Evolutionary conservation across 2,888 invertebrate genomes (phyloP), one percentile per base, ranked within the genome.

Genomic region (Lasioglossum morio): DNA sequence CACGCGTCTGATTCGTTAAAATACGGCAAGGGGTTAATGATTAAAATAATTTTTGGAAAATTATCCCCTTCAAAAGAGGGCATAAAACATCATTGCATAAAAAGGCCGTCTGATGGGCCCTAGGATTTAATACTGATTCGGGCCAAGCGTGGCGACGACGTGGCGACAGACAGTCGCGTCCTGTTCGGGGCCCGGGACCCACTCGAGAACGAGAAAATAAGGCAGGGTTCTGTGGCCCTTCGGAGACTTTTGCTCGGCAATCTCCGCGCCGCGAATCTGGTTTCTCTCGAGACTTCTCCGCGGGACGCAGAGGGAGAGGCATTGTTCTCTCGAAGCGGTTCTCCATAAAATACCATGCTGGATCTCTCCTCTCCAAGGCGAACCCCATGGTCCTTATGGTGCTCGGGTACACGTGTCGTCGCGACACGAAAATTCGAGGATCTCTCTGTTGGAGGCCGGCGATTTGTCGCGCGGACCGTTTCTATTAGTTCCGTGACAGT

Each of bases 251-350:
- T 40, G 60, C 34, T 60, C 46, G 75, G 48, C 63, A 77, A 70
- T 73, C 81, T 77, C 81, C 70, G 69, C 60, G 60, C 43, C 81
- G 79, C 81, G 87, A 87, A 87, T 87, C 87, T 87, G 87, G 78
- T 89, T 87, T 84, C 76, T 40, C 69, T 85, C 84, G 40, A 34
- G 72, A 60, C 48, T 43, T n/a, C 63, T n/a, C 63, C 79, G 8
- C 46, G 19, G 73, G 73, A 46, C 16, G 53, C 19, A 48, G 63
- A 16, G 1, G 34, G 14, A n/a, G 23, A 2, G n/a, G 46, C 80
- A 87, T 87, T 87, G 89, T 89, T 75, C 85, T 70, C 46, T 23
- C 14, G 8, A 16, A 72, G 37, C 40, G 69, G 46, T 46, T 53
- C 70, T 37, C 69, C 77, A n/a, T 79, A 81, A 81, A 81, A 76